phyloP scores from a whole-genome alignment of 2,888 invertebrate genomes.

The Drosophila nigricruria region DNA sequence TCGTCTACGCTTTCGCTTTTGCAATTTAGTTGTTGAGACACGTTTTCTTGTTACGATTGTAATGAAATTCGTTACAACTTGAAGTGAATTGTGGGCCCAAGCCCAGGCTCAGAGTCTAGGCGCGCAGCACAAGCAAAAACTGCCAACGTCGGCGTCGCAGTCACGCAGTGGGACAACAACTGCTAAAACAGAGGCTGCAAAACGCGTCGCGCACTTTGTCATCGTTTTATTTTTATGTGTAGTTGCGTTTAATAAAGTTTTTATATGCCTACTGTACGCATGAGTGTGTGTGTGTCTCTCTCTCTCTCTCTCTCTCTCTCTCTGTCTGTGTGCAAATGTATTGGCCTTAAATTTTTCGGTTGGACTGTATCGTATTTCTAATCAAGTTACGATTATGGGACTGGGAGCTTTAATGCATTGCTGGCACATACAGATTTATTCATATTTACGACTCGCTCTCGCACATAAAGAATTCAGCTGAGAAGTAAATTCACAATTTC shows the following conservation, averaged over 20 bases:
- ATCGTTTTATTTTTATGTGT: slow-evolving; percentile 78
- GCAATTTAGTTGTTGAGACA: slow-evolving; percentile 79
- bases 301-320: neutral
- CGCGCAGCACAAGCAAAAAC: slow-evolving; percentile 16
- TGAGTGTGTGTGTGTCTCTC: neutral
- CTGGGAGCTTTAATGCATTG: slow-evolving; percentile 65
- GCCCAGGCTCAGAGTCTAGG: neutral
- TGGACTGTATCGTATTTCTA: slow-evolving; percentile 52
- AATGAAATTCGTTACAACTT: slow-evolving; percentile 79
- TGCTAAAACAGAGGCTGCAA: slow-evolving; percentile 24
- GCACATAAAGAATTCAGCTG: slow-evolving; percentile 67
- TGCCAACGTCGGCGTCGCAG: slow-evolving; percentile 45
- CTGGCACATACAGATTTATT: slow-evolving; percentile 46
- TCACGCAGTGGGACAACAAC: slow-evolving; percentile 60
- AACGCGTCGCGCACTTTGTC: slow-evolving; percentile 76
- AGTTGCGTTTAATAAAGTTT: slow-evolving; percentile 81
- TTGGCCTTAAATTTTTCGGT: slow-evolving; percentile 31
- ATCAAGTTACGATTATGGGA: slow-evolving; percentile 71
- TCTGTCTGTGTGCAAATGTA: neutral
- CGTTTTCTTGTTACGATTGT: slow-evolving; percentile 79
- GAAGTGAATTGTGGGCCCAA: slow-evolving; percentile 67
- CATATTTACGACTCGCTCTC: slow-evolving; percentile 66
- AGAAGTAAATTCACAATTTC: slow-evolving; percentile 76
- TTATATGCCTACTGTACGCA: slow-evolving; percentile 47
- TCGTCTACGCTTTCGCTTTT: slow-evolving; percentile 53